These are phyloP conservation scores for Bos indicus DNA, from an alignment of 2,113 vertebrate species.

Conservation along the genomic window DNA sequence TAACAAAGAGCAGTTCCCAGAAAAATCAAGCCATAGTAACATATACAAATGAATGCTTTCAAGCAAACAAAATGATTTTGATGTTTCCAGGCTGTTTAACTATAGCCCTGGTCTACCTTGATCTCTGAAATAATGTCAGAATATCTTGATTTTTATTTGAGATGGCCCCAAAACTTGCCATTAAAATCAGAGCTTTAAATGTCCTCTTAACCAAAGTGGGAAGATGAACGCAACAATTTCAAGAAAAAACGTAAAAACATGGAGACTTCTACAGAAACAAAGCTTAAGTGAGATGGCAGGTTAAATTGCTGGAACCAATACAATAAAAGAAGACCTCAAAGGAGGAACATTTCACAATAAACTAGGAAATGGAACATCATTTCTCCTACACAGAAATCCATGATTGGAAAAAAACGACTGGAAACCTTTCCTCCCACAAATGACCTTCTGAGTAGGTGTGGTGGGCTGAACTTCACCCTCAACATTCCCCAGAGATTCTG, in stretches of 20 bases:
- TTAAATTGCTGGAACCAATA: neutral
- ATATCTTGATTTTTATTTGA: constrained; percentile 1
- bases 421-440: constrained; percentile 22
- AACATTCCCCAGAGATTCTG: neutral
- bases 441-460: constrained; percentile 32
- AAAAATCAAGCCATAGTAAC: neutral
- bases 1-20: neutral
- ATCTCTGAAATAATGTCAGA: neutral
- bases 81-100: neutral
- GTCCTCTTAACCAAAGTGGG: neutral
- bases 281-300: constrained; percentile 34
- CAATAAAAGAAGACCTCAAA: neutral
- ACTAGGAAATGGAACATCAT: constrained; percentile 51
- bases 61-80: neutral
- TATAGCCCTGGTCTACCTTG: neutral
- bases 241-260: neutral
- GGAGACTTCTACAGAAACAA: neutral
- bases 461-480: neutral
- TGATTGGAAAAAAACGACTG: constrained; percentile 42
- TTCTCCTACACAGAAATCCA: constrained; percentile 59
- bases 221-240: neutral
- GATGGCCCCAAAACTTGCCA: neutral
- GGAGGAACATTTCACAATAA: constrained; percentile 3
- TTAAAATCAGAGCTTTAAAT: neutral
- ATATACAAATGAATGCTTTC: neutral